Evolutionary conservation across 2,113 vertebrate species (phyloP).

Genomic region (Zosterops lateralis): DNA sequence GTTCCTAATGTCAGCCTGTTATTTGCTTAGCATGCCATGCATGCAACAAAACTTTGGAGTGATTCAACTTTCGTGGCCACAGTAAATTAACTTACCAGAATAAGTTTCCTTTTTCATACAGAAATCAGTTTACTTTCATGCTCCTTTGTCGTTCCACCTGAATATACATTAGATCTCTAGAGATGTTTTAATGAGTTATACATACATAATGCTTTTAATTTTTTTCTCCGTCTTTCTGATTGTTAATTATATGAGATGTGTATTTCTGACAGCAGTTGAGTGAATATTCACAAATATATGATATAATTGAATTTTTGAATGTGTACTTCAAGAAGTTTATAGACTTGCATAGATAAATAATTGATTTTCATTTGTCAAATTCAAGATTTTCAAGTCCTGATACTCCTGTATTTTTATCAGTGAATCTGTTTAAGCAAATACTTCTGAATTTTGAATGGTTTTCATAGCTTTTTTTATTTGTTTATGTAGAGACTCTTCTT

Average conservation of each 20-base stretch:
- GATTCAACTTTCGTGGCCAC: neutral
- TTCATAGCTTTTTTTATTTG: neutral
- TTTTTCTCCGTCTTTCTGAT: slow-evolving; percentile 57
- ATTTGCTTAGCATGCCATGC: slow-evolving; percentile 24
- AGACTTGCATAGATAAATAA: slow-evolving; percentile 28
- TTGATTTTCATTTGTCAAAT: slow-evolving; percentile 60
- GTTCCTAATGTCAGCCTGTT: neutral
- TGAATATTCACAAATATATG: slow-evolving; percentile 59
- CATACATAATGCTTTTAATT: slow-evolving; percentile 48
- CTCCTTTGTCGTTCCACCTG: neutral
- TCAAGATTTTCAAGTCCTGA: slow-evolving; percentile 35
- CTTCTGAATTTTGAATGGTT: slow-evolving; percentile 26
- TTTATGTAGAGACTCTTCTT: slow-evolving; percentile 16
- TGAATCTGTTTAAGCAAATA: slow-evolving; percentile 61
- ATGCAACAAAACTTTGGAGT: slow-evolving; percentile 41
- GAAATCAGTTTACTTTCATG: slow-evolving; percentile 11
- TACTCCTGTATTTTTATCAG: slow-evolving; percentile 47
- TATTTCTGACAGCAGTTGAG: slow-evolving; percentile 50
- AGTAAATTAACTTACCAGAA: neutral
- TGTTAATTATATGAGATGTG: neutral
- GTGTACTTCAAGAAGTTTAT: slow-evolving; percentile 38
- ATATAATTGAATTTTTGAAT: slow-evolving; percentile 55
- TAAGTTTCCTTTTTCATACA: slow-evolving; percentile 30
- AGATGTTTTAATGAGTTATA: slow-evolving; percentile 49
- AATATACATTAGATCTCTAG: slow-evolving; percentile 19